phyloP scores from a whole-genome alignment of 2,888 invertebrate genomes.

The Acleris laterana region DNA sequence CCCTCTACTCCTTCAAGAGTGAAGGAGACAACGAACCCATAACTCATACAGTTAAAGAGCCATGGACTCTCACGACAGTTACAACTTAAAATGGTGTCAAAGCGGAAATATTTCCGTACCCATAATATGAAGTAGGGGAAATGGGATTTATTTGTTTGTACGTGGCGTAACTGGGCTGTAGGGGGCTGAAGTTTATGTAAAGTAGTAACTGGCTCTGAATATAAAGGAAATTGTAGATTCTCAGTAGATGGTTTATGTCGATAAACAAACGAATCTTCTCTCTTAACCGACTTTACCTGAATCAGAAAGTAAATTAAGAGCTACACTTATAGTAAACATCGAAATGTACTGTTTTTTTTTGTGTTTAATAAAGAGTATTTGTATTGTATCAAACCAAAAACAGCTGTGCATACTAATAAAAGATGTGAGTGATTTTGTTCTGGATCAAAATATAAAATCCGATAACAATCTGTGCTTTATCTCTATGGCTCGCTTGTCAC shows the following conservation, averaged over 20 bases:
- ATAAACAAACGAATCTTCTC: background rate
- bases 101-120: constrained; percentile 71
- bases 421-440: no score
- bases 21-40: constrained; percentile 50
- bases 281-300: no score
- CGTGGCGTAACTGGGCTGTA: constrained; percentile 26
- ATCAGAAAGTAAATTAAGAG: no score
- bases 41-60: constrained; percentile 59
- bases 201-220: constrained; percentile 14
- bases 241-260: no score
- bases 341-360: no score
- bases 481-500: no score
- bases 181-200: constrained; percentile 16
- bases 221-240: background rate
- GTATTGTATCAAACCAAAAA: no score
- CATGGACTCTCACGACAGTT: constrained; percentile 72
- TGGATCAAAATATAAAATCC: no score
- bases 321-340: no score
- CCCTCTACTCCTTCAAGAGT: constrained; percentile 43
- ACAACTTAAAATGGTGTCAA: constrained; percentile 67
- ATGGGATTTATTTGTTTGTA: constrained; percentile 49
- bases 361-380: no score
- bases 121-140: constrained; percentile 54
- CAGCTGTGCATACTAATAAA: no score
- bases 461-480: no score